Conservation (phyloP, 1,140 invertebrate species). For the Arion vulgaris region DNA sequence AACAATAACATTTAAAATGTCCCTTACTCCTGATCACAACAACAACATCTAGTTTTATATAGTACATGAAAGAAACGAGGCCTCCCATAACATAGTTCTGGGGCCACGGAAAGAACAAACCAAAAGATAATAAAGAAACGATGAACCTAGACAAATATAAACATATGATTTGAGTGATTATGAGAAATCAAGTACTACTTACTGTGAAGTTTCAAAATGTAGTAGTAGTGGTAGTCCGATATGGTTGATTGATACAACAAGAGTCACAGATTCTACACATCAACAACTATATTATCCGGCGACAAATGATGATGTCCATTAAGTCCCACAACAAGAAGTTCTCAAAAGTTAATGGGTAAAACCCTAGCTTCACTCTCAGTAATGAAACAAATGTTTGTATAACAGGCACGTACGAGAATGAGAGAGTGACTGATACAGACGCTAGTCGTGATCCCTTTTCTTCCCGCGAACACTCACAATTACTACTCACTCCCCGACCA, state of each 20-base stretch:
- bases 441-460: neutral
- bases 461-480: neutral
- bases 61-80: no score
- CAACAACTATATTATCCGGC: neutral
- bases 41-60: no score
- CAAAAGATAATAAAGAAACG: no score
- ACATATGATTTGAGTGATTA: no score
- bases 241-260: no score
- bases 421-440: neutral
- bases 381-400: slow-evolving; percentile 2
- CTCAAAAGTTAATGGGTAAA: neutral
- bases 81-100: no score
- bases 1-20: no score
- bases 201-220: neutral
- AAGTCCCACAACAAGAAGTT: no score
- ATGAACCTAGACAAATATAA: no score
- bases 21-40: no score
- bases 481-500: neutral
- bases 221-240: neutral
- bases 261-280: neutral
- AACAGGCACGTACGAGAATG: neutral
- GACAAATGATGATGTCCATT: neutral
- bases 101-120: no score
- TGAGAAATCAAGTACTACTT: neutral
- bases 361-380: neutral